Percentiles rank a stretch among this genome's conserved stretches.
Evolutionary conservation across 2,797 vertebrate genomes (phyloP).

Genomic region (Smutsia gigantea): DNA sequence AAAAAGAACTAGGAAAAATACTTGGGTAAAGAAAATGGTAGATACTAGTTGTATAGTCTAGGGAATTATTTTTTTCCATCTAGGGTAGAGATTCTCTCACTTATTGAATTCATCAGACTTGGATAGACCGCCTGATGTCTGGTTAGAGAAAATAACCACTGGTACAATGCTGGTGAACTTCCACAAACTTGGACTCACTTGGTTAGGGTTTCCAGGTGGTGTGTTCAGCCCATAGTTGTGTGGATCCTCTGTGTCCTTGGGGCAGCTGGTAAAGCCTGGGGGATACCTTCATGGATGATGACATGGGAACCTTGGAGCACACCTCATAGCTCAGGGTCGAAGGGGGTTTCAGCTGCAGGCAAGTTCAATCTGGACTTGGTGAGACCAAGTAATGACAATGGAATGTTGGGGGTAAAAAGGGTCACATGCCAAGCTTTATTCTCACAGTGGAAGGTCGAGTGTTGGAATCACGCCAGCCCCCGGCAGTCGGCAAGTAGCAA

Average conservation of each 20-base stretch:
- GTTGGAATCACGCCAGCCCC: too few species aligned
- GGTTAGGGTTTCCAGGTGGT: background rate
- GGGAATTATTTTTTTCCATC: background rate
- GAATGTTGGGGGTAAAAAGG: too few species aligned
- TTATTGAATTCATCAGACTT: background rate
- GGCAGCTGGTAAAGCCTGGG: background rate
- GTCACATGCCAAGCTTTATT: too few species aligned
- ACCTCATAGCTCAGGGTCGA: too few species aligned
- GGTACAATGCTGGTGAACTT: background rate
- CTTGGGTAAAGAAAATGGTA: background rate
- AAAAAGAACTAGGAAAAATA: background rate
- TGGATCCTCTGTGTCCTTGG: background rate
- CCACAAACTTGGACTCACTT: background rate
- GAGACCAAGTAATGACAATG: too few species aligned
- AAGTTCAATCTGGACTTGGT: too few species aligned
- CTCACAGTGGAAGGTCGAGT: too few species aligned
- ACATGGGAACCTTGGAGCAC: background rate
- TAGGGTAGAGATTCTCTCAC: background rate
- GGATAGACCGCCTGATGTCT: background rate
- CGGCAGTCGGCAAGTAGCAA: too few species aligned
- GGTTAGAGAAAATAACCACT: background rate
- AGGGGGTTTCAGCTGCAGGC: too few species aligned
- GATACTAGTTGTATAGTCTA: background rate
- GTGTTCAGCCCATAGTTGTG: background rate
- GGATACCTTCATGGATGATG: background rate